phyloP scores from a whole-genome alignment of 1,140 invertebrate species.

The Stratiolaelaps scimitus region DNA sequence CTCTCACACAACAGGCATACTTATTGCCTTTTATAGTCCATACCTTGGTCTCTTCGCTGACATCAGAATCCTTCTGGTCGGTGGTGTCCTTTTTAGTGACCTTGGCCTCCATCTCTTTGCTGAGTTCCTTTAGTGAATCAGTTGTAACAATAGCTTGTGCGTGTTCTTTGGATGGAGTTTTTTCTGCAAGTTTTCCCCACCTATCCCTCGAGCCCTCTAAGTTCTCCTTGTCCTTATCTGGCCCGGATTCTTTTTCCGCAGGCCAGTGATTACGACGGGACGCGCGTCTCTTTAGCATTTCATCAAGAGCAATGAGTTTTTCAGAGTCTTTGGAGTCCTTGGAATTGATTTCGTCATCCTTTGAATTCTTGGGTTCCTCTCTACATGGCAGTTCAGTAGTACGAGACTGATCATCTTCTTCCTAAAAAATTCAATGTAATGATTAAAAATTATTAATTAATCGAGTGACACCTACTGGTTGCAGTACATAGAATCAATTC shows the following conservation, averaged over 20 bases:
- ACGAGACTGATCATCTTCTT: no score
- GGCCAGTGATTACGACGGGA: not conserved
- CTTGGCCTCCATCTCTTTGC: constrained; percentile 1
- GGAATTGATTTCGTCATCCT: not conserved
- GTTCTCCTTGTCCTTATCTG: no score
- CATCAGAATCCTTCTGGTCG: no score
- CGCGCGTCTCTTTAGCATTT: constrained; percentile 16
- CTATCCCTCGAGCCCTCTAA: not conserved
- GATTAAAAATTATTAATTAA: no score
- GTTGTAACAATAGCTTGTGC: constrained; percentile 20
- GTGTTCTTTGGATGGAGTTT: constrained; percentile 14
- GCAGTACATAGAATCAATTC: no score
- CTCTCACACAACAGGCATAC: not conserved
- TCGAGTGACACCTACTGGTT: no score
- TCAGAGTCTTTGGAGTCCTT: not conserved
- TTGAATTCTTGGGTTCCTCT: no score
- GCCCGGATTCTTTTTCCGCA: not conserved
- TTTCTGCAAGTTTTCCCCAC: constrained; percentile 17
- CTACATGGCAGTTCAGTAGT: no score
- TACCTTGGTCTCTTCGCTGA: not conserved
- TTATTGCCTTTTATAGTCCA: not conserved
- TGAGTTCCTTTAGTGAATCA: constrained; percentile 23
- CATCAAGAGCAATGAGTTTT: constrained; percentile 9
- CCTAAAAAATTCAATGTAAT: no score
- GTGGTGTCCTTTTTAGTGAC: not conserved